phyloP scores from a whole-genome alignment of 2,888 invertebrate species.

The Sussaba pulchella region DNA sequence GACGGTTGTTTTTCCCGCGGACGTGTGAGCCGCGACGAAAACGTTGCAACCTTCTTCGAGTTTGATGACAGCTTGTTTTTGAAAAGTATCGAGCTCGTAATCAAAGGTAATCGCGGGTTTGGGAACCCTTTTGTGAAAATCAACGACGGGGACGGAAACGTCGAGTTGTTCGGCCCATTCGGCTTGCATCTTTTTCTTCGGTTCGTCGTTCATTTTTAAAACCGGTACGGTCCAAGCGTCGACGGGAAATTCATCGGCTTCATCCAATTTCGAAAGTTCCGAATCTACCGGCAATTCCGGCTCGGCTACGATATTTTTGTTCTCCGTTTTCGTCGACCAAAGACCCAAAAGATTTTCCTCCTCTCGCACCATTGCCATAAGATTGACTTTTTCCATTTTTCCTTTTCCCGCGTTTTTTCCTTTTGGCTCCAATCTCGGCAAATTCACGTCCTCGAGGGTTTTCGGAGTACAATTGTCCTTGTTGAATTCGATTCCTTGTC shows the following conservation, averaged over 20 bases:
- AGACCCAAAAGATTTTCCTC: conserved; percentile 87
- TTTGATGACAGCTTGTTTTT: conserved; percentile 98
- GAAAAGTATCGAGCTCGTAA: conserved; percentile 98
- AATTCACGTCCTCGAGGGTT: conserved; percentile 7
- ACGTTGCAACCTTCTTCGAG: conserved; percentile 97
- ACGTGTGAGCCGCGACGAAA: conserved; percentile 99
- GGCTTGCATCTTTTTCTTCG: conserved; percentile 85
- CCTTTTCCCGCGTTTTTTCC: conserved; percentile 19
- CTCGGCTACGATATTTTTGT: conserved; percentile 56
- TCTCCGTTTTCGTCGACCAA: conserved; percentile 72
- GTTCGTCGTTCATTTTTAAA: conserved; percentile 88
- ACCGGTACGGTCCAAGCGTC: conserved; percentile 86
- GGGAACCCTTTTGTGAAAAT: conserved; percentile 93
- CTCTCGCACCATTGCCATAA: conserved; percentile 87
- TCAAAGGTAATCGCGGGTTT: conserved; percentile 94
- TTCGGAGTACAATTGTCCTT: conserved; percentile 80
- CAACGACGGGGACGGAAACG: conserved; percentile 91
- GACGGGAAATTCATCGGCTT: conserved; percentile 69
- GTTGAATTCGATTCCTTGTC: conserved; percentile 78
- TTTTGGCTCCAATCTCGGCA: conserved; percentile 31
- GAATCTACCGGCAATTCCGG: conserved; percentile 72
- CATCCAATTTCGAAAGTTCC: conserved; percentile 56
- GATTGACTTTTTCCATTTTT: conserved; percentile 83
- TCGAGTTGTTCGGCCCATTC: conserved; percentile 96
- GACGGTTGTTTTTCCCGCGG: conserved; percentile 99